Conservation (phyloP, 2,888 invertebrate genomes). For the Maniola hyperantus region DNA sequence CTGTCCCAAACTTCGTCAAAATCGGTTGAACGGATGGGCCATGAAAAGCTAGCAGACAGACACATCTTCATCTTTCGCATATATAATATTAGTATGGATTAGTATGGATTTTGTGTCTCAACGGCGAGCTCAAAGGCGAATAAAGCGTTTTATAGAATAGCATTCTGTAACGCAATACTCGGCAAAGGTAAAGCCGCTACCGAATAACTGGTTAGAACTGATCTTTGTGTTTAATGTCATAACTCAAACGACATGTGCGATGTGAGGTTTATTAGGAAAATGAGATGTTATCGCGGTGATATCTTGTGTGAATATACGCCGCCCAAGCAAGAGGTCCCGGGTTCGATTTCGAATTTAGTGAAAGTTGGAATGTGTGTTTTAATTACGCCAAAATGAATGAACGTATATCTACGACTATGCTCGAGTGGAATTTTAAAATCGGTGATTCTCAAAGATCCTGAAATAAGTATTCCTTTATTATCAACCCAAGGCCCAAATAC, state of each 20-base stretch:
- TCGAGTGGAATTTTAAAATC: too few relatives aligned
- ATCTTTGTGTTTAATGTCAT: conserved; percentile 20
- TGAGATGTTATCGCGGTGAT: conserved; percentile 16
- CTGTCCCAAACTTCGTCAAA: too few relatives aligned
- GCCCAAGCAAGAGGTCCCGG: background rate
- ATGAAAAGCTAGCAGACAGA: too few relatives aligned
- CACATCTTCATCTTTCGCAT: too few relatives aligned
- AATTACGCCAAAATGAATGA: background rate
- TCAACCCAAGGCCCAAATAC: too few relatives aligned
- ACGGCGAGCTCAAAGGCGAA: background rate
- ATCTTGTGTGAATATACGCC: conserved; percentile 3
- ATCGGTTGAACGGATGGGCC: too few relatives aligned
- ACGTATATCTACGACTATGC: too few relatives aligned
- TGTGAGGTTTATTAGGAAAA: conserved; percentile 18
- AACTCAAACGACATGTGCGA: conserved; percentile 9
- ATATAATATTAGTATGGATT: too few relatives aligned
- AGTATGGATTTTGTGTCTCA: background rate
- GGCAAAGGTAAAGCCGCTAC: conserved; percentile 18
- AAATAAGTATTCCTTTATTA: too few relatives aligned
- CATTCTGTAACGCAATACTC: conserved; percentile 10
- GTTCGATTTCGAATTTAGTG: background rate
- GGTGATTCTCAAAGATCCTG: too few relatives aligned
- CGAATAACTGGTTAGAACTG: conserved; percentile 19
- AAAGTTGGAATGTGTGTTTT: background rate
- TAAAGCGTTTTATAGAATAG: background rate